Conservation (phyloP, 2,113 vertebrate species). For the Panthera leo region DNA sequence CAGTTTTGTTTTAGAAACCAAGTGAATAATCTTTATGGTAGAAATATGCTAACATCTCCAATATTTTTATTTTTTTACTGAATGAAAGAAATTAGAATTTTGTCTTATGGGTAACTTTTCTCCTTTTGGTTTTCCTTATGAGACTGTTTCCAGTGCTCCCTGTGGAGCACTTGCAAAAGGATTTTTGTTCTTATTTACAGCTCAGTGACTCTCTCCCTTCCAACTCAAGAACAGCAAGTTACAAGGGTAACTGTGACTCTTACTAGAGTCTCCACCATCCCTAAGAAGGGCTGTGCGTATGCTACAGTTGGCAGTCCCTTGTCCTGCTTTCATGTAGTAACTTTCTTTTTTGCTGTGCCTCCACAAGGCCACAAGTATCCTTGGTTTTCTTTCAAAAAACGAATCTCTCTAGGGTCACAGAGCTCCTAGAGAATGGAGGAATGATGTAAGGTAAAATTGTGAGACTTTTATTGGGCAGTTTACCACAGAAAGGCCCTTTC, state of each 20-base stretch:
- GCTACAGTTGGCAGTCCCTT: not conserved
- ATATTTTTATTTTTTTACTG: conserved; percentile 23
- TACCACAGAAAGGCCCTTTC: not conserved
- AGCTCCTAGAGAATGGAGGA: not conserved
- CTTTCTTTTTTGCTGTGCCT: not conserved
- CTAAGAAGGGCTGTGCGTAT: not conserved
- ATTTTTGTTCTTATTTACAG: not conserved
- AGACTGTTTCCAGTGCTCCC: not conserved
- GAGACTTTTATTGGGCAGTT: not conserved
- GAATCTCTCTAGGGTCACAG: not conserved
- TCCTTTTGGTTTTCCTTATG: not conserved
- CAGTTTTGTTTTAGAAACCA: not conserved
- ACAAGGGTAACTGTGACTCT: not conserved
- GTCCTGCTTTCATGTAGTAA: not conserved
- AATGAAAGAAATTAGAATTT: not conserved
- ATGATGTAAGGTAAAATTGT: not conserved
- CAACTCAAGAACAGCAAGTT: not conserved
- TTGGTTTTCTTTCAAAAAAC: not conserved
- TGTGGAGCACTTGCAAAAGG: not conserved
- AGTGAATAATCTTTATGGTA: not conserved
- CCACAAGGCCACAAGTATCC: not conserved
- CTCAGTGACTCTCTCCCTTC: not conserved
- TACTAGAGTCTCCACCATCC: not conserved
- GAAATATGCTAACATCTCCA: not conserved
- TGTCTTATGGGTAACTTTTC: not conserved